Evolutionary conservation across 2,797 vertebrate genomes (phyloP), one percentile per base, ranked within the genome.

Genomic region (Antrozous pallidus): DNA sequence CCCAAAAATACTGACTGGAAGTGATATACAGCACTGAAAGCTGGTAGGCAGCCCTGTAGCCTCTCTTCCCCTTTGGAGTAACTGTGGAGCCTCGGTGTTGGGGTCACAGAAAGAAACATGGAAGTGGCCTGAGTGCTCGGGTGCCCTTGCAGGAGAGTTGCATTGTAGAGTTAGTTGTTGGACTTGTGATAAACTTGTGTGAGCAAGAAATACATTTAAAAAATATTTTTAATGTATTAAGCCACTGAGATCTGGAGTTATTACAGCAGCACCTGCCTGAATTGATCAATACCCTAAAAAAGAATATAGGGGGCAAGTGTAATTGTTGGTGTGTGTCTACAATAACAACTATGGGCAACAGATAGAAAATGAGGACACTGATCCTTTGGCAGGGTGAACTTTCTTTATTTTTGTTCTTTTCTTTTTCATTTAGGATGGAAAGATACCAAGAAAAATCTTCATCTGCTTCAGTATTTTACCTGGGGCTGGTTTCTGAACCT

Each of bases 401-500:
- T 92, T 61, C 82, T 92, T 94, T 71, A 38, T 79, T 78, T 91
- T 86, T 84, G 2, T 85, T 92, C 40, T 93, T 90, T 92, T 42
- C 9, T 74, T 92, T 88, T 94, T 81, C 63, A 89, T 88, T 94
- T 74, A 61, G 36, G 49, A 79, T 80, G 38, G 92, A 95, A 94
- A 88, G 8, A 88, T 87, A 89, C 70, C 65, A 91, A 79, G 79
- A 84, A 94, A 91, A 95, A 79, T 65, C 31, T 24, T 77, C 54
- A 91, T 69, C 63, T 77, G 38, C 74, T 92, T 96, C 54, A 93
- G 80, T 92, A 94, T 95, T 96, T 97, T 94, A 91, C 91, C 94
- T 87, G 94, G 36, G 87, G 74, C 93, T 97, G 69, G 56, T 82
- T 33, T 67, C 6, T 36, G 8, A 96, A 95, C 89, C 24, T 92